Evolutionary conservation across 2,888 invertebrate genomes (phyloP).

Genomic region (Sacculina carcini): DNA sequence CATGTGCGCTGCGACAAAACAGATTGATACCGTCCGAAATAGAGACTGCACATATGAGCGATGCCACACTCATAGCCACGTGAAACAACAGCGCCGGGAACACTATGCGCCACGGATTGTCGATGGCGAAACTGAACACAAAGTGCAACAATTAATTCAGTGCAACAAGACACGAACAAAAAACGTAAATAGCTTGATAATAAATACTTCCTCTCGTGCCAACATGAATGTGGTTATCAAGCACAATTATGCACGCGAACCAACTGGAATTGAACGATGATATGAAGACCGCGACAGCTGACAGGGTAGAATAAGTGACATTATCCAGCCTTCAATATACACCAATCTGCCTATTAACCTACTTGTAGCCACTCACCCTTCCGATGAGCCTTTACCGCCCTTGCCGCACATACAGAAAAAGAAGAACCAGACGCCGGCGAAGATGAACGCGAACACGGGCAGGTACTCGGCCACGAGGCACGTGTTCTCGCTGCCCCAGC

Average conservation of each 20-base stretch:
- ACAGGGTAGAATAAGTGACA: too few species aligned
- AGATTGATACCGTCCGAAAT: not conserved
- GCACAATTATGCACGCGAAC: not conserved
- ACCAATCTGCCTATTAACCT: not conserved
- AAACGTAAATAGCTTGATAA: not conserved
- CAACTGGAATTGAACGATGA: not conserved
- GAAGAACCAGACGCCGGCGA: not conserved
- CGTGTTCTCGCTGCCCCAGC: not conserved
- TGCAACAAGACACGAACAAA: not conserved
- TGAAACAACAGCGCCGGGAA: not conserved
- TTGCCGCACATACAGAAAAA: conserved; percentile 2
- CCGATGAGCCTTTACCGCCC: not conserved
- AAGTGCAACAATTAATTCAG: not conserved
- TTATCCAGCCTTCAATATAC: too few species aligned
- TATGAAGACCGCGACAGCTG: too few species aligned
- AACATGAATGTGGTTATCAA: not conserved
- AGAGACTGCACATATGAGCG: not conserved
- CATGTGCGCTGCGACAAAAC: not conserved
- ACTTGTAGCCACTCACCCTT: not conserved
- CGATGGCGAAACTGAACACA: not conserved
- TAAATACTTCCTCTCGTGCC: not conserved
- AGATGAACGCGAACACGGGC: not conserved
- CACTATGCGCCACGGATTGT: not conserved
- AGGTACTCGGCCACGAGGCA: not conserved
- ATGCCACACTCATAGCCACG: not conserved